phyloP scores from a whole-genome alignment of 2,888 invertebrate genomes.

The Eudasyphora cyanicolor region DNA sequence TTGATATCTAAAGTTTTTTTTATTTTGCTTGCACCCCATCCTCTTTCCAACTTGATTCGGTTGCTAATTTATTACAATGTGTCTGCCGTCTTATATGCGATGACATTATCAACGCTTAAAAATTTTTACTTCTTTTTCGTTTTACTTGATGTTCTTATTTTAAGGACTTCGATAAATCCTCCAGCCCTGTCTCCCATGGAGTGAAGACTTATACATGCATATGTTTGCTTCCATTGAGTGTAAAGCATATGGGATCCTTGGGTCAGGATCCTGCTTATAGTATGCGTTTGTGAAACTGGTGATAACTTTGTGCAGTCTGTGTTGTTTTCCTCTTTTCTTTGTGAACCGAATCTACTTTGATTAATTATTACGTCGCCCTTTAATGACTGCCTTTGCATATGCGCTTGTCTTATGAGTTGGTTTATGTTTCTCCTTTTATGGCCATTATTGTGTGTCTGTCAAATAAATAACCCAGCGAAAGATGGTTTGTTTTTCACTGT shows the following conservation, averaged over 20 bases:
- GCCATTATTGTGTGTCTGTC: too few species aligned
- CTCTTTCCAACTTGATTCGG: too few species aligned
- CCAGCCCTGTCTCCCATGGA: not conserved
- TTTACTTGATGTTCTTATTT: not conserved
- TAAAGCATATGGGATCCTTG: not conserved
- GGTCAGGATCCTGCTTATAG: too few species aligned
- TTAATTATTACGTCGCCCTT: slow-evolving; percentile 40
- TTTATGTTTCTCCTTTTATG: slow-evolving; percentile 20
- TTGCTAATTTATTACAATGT: slow-evolving; percentile 49
- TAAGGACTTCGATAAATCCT: not conserved
- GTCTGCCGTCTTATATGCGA: slow-evolving; percentile 38
- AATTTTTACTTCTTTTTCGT: not conserved
- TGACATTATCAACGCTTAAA: slow-evolving; percentile 53
- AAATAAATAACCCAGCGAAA: too few species aligned
- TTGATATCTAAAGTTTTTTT: slow-evolving; percentile 23
- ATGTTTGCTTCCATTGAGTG: not conserved
- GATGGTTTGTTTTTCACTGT: too few species aligned
- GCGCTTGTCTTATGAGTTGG: too few species aligned
- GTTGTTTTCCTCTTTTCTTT: not conserved
- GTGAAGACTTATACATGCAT: too few species aligned
- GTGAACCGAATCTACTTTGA: not conserved
- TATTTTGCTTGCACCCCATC: not conserved
- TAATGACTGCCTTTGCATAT: slow-evolving; percentile 37
- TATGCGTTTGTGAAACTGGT: not conserved
- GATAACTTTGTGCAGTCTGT: not conserved